These are phyloP conservation scores for Cryptocheilus praepositus DNA, from an alignment of 2,888 invertebrate species.

Conservation along the genomic window DNA sequence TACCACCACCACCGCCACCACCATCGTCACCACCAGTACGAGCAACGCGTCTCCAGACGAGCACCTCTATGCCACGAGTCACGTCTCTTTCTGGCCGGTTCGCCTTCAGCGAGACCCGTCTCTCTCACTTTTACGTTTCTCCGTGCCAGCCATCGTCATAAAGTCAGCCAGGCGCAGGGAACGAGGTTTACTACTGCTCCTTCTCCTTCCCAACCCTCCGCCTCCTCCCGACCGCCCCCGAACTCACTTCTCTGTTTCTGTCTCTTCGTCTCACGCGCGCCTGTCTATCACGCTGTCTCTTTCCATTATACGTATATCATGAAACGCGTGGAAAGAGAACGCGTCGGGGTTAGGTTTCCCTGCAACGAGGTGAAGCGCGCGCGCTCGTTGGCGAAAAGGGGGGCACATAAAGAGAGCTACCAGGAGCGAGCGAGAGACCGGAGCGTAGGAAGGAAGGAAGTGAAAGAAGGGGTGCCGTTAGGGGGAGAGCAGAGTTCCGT, in stretches of 20 bases:
- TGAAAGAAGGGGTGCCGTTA: neutral
- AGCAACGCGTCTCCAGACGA: slow-evolving; percentile 14
- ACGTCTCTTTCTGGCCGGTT: slow-evolving; percentile 26
- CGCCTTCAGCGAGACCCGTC: slow-evolving; percentile 10
- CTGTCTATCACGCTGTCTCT: neutral
- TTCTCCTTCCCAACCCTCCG: slow-evolving; percentile 15
- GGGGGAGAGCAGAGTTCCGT: neutral
- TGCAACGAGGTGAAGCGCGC: neutral
- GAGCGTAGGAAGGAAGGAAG: slow-evolving; percentile 14
- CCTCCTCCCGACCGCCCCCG: slow-evolving; percentile 11
- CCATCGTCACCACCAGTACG: slow-evolving; percentile 16
- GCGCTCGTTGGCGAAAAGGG: slow-evolving; percentile 7
- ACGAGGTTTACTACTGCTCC: slow-evolving; percentile 58
- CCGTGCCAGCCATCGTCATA: slow-evolving; percentile 69
- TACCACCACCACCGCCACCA: slow-evolving; percentile 23
- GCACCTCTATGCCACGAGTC: slow-evolving; percentile 28
- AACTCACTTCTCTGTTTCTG: slow-evolving; percentile 8
- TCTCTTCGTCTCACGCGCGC: slow-evolving; percentile 2
- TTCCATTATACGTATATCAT: slow-evolving; percentile 26
- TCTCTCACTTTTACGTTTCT: slow-evolving; percentile 61
- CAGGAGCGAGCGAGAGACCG: slow-evolving; percentile 12
- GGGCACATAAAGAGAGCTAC: slow-evolving; percentile 14
- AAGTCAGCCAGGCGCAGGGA: slow-evolving; percentile 70
- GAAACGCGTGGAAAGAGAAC: slow-evolving; percentile 38
- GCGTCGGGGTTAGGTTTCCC: slow-evolving; percentile 32